phyloP scores from a whole-genome alignment of 1,140 invertebrate genomes.

The Drosophila auraria region DNA sequence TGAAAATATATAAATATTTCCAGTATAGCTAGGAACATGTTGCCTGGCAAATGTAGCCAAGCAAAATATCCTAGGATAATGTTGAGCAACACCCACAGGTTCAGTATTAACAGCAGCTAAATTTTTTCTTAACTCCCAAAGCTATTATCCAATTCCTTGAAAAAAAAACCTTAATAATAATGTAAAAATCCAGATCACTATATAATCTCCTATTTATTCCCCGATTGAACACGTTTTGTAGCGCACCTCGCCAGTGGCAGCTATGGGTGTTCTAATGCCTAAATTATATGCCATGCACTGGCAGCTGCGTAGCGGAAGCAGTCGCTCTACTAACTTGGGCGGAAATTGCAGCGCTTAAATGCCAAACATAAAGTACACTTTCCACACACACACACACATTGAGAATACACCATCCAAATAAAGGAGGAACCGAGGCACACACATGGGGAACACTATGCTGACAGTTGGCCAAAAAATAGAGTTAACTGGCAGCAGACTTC shows the following conservation, averaged over 20 bases:
- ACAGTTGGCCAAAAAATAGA: conserved; percentile 63
- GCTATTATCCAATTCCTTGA: no score
- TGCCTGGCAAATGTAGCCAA: no score
- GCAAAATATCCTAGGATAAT: no score
- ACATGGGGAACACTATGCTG: conserved; percentile 29
- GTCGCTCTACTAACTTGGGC: conserved; percentile 73
- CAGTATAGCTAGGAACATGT: no score
- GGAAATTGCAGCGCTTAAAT: conserved; percentile 82
- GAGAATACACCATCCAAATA: conserved; percentile 26
- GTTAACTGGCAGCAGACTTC: conserved; percentile 37
- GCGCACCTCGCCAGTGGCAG: conserved; percentile 23
- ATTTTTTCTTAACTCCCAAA: no score
- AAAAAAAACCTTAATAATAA: background rate
- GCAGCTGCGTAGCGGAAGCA: conserved; percentile 71
- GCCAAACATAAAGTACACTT: conserved; percentile 74
- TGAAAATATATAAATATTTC: no score
- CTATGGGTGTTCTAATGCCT: conserved; percentile 69
- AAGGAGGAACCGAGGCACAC: conserved; percentile 37
- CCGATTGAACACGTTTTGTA: background rate
- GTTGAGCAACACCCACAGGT: no score
- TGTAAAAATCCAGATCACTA: background rate
- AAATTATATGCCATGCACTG: conserved; percentile 78
- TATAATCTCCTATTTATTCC: background rate
- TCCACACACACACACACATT: conserved; percentile 23
- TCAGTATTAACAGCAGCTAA: no score